Evolutionary conservation across 2,797 vertebrate genomes (phyloP).

Genomic region (Dendrocincla tyrannina): DNA sequence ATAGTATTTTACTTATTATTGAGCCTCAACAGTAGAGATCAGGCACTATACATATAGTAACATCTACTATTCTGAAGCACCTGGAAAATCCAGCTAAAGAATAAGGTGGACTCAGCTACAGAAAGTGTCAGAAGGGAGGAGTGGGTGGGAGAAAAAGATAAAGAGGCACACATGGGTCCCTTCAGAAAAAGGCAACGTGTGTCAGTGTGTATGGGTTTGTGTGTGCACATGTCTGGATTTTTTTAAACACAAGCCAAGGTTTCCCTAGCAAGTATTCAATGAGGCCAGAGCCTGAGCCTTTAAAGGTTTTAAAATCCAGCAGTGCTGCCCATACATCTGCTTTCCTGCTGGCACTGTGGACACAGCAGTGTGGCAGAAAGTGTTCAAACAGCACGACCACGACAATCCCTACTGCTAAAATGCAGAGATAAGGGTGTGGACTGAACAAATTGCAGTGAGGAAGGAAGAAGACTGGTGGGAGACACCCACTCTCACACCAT

Average conservation of each 20-base stretch:
- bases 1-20: background rate
- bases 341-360: background rate
- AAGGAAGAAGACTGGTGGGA: background rate
- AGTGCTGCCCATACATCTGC: background rate
- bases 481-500: background rate
- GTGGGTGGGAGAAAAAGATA: background rate
- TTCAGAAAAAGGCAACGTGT: background rate
- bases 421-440: background rate
- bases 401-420: background rate
- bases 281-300: background rate
- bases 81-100: slow-evolving; percentile 4
- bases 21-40: background rate
- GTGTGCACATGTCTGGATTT: background rate
- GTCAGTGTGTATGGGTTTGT: background rate
- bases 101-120: background rate
- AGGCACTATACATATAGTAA: background rate
- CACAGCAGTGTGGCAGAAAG: background rate
- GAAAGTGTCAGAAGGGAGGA: background rate
- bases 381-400: background rate
- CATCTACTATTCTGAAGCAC: background rate
- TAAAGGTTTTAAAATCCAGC: background rate
- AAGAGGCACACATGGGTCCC: background rate
- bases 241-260: background rate
- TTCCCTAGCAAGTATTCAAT: background rate
- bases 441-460: background rate